phyloP scores from a whole-genome alignment of 1,140 invertebrate species.

The Amphibalanus amphitrite region DNA sequence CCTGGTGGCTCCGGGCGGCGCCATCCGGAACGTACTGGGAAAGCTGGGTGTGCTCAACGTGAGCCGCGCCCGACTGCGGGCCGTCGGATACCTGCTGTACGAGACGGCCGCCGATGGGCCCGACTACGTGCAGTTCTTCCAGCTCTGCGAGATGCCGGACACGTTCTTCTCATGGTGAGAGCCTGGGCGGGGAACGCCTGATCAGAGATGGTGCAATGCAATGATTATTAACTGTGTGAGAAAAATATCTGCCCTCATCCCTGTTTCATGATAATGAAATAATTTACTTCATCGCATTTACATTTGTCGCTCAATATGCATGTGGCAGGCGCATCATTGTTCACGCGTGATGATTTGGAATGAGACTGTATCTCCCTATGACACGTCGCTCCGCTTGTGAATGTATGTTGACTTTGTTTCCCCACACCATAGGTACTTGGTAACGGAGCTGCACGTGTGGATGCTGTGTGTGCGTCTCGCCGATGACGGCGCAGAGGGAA shows the following conservation, averaged over 20 bases:
- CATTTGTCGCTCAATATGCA: not conserved
- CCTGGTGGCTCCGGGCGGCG: not conserved
- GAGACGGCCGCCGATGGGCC: slow-evolving; percentile 3
- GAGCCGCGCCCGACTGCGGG: not conserved
- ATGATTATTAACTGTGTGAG: not conserved
- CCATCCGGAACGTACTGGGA: not conserved
- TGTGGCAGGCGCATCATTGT: not conserved
- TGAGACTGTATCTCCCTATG: not conserved
- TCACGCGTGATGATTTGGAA: not conserved
- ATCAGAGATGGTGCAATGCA: not conserved
- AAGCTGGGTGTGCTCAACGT: not conserved
- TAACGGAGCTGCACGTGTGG: slow-evolving; percentile 68
- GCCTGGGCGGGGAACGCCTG: not conserved
- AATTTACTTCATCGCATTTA: not conserved
- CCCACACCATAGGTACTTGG: too few species aligned
- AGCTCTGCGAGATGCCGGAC: slow-evolving; percentile 16
- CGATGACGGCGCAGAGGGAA: slow-evolving; percentile 50
- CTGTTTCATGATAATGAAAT: not conserved
- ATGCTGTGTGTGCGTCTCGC: slow-evolving; percentile 53
- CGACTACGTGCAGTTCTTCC: slow-evolving; percentile 2
- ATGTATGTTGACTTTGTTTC: too few species aligned
- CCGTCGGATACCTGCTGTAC: slow-evolving; percentile 9
- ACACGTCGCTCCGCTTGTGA: not conserved
- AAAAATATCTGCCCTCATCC: not conserved
- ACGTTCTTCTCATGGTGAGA: slow-evolving; percentile 18